These are phyloP conservation scores for Paramisgurnus dabryanus DNA, from an alignment of 2,113 vertebrate genomes.

Conservation along the genomic window DNA sequence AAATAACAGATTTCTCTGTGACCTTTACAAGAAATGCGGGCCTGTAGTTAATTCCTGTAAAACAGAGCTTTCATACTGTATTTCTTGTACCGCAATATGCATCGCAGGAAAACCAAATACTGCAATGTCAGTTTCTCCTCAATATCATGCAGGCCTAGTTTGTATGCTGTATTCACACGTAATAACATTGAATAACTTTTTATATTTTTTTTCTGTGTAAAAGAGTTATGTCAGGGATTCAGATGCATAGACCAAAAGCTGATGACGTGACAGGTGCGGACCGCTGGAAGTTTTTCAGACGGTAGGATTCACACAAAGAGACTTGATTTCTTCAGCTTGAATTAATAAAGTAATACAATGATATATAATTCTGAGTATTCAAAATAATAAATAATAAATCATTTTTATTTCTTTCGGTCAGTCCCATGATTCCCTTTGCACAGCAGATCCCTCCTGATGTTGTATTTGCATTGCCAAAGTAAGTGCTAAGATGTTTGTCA, in stretches of 20 bases:
- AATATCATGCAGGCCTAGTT: too few relatives aligned
- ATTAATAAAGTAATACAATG: not conserved
- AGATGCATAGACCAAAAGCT: slow-evolving; percentile 52
- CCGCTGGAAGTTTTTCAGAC: slow-evolving; percentile 87
- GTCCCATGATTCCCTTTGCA: slow-evolving; percentile 73
- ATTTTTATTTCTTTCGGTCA: slow-evolving; percentile 60
- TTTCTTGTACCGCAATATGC: too few relatives aligned
- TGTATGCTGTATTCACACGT: not conserved
- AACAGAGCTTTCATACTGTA: too few relatives aligned
- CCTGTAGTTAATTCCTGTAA: too few relatives aligned
- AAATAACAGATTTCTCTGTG: too few relatives aligned
- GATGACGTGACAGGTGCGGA: slow-evolving; percentile 81
- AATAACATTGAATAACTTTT: not conserved
- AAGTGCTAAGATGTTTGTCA: slow-evolving; percentile 62
- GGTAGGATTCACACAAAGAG: slow-evolving; percentile 66
- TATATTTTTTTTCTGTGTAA: not conserved
- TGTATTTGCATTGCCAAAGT: slow-evolving; percentile 70
- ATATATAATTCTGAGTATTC: not conserved
- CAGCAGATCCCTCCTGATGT: slow-evolving; percentile 67
- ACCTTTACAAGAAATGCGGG: too few relatives aligned
- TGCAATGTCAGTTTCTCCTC: too few relatives aligned
- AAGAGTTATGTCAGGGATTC: slow-evolving; percentile 70
- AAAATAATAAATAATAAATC: not conserved
- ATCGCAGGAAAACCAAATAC: too few relatives aligned
- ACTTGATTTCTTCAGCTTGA: not conserved